phyloP scores from a whole-genome alignment of 2,888 invertebrate species.

The Agonum fuliginosum region DNA sequence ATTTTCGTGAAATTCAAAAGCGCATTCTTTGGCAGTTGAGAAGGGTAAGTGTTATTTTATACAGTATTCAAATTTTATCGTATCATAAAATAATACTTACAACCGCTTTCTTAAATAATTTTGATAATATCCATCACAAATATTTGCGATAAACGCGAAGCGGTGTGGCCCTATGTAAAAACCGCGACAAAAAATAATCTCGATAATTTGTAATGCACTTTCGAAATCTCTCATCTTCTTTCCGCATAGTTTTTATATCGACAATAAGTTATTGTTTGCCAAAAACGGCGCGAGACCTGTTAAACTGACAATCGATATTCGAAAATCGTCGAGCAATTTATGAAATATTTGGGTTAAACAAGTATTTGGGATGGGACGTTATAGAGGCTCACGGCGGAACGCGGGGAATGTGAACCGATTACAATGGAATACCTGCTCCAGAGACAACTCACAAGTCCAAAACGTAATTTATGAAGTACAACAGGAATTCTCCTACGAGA shows the following conservation, averaged over 20 bases:
- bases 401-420: slow-evolving; percentile 28
- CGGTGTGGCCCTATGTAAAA: background rate
- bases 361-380: slow-evolving; percentile 21
- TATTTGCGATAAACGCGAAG: background rate
- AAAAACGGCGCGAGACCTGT: slow-evolving; percentile 36
- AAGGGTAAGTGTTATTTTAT: too few species aligned
- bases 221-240: slow-evolving; percentile 5
- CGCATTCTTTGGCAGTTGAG: too few species aligned
- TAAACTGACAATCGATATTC: slow-evolving; percentile 43
- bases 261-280: slow-evolving; percentile 47
- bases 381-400: slow-evolving; percentile 4
- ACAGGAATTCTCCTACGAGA: slow-evolving; percentile 35
- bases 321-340: slow-evolving; percentile 42
- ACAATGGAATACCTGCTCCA: slow-evolving; percentile 15
- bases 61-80: too few species aligned
- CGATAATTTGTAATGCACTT: slow-evolving; percentile 21
- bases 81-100: too few species aligned
- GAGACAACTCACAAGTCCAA: slow-evolving; percentile 16
- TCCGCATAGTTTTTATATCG: slow-evolving; percentile 28
- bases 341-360: slow-evolving; percentile 45
- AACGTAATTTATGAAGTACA: slow-evolving; percentile 43
- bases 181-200: background rate
- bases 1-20: too few species aligned
- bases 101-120: too few species aligned
- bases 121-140: too few species aligned